Evolutionary conservation across 1,140 invertebrate genomes (phyloP).

Genomic region (Ips nitidus): DNA sequence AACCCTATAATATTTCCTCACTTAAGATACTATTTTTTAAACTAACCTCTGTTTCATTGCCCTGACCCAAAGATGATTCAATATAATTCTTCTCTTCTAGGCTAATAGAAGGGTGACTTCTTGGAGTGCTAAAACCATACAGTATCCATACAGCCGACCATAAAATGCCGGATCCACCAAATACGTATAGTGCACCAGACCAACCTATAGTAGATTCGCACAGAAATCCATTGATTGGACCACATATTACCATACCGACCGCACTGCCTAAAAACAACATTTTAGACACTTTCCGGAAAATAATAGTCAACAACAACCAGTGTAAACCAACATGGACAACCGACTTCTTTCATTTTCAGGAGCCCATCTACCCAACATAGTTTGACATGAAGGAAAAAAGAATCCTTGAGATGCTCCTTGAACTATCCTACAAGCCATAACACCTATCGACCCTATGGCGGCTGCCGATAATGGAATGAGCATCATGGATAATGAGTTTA

Average conservation of each 20-base stretch:
- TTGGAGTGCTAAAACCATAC: slow-evolving; percentile 67
- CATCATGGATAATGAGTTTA: slow-evolving; percentile 57
- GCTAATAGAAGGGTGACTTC: slow-evolving; percentile 59
- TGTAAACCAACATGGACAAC: slow-evolving; percentile 36
- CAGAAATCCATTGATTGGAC: slow-evolving; percentile 69
- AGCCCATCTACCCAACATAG: slow-evolving; percentile 43
- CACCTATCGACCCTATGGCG: slow-evolving; percentile 36
- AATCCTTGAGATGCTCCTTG: slow-evolving; percentile 44
- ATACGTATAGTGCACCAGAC: slow-evolving; percentile 77
- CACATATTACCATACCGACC: slow-evolving; percentile 71
- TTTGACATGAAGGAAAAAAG: slow-evolving; percentile 41
- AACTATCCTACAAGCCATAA: slow-evolving; percentile 39
- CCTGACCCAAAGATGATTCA: slow-evolving; percentile 56
- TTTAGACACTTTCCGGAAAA: background rate
- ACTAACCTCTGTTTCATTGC: background rate
- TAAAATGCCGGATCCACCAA: slow-evolving; percentile 63
- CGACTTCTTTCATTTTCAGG: slow-evolving; percentile 38
- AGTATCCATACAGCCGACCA: slow-evolving; percentile 66
- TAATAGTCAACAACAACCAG: slow-evolving; percentile 21
- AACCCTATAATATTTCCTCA: background rate
- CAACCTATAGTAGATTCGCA: slow-evolving; percentile 67
- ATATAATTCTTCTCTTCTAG: slow-evolving; percentile 65
- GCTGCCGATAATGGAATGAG: slow-evolving; percentile 46
- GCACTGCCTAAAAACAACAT: slow-evolving; percentile 57
- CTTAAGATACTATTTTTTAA: background rate